phyloP scores from a whole-genome alignment of 1,140 invertebrate species.

The Battus philenor region DNA sequence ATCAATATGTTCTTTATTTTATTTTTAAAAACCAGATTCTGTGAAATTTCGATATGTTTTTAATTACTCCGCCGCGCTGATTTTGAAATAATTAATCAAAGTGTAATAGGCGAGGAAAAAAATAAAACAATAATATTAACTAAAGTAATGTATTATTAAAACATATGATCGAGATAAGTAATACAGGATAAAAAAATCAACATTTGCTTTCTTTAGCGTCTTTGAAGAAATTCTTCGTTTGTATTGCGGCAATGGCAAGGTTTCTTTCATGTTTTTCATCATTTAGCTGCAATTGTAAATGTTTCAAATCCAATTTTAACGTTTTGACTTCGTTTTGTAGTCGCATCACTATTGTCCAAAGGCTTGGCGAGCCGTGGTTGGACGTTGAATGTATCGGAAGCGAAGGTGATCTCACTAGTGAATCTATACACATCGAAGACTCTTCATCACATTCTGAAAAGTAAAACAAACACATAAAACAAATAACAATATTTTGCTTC shows the following conservation, averaged over 20 bases:
- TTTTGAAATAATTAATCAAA: no score
- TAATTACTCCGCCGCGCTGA: no score
- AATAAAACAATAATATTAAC: no score
- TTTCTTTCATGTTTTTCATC: conserved; percentile 70
- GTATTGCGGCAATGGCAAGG: conserved; percentile 65
- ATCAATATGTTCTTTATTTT: no score
- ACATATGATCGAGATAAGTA: no score
- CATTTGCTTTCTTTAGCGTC: conserved; percentile 74
- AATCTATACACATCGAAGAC: conserved; percentile 44
- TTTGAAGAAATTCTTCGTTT: conserved; percentile 60
- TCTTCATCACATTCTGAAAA: conserved; percentile 74
- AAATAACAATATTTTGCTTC: neutral
- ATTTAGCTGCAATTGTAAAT: conserved; percentile 58
- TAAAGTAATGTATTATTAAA: no score
- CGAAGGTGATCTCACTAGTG: conserved; percentile 67
- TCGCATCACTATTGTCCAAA: conserved; percentile 66
- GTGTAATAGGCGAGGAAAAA: no score
- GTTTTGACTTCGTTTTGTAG: conserved; percentile 68
- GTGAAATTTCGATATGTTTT: no score
- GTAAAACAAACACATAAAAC: conserved; percentile 23
- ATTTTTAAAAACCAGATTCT: no score
- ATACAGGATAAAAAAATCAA: no score
- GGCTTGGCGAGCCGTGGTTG: conserved; percentile 48
- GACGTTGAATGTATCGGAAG: conserved; percentile 58
- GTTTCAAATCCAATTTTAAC: conserved; percentile 63